These are phyloP conservation scores for Microplitis demolitor DNA, from an alignment of 1,140 invertebrate species.

Conservation along the genomic window DNA sequence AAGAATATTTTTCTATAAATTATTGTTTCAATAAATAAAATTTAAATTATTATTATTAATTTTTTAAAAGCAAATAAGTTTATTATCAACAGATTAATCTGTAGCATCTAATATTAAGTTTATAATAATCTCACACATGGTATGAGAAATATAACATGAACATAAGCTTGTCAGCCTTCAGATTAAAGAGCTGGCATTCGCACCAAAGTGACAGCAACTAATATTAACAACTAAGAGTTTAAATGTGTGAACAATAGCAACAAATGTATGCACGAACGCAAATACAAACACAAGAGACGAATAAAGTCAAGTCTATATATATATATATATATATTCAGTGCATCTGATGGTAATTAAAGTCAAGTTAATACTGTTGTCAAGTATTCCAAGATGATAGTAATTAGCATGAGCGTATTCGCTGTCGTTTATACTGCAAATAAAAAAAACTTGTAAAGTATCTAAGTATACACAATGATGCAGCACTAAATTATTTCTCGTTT, in stretches of 20 bases:
- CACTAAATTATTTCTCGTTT: not conserved
- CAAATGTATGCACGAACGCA: not conserved
- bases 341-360: slow-evolving; percentile 38
- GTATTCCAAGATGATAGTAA: slow-evolving; percentile 32
- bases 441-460: slow-evolving; percentile 1
- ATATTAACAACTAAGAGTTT: no score
- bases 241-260: no score
- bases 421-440: slow-evolving; percentile 32
- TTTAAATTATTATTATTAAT: no score
- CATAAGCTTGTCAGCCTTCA: not conserved
- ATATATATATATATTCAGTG: not conserved
- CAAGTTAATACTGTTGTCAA: slow-evolving; percentile 40
- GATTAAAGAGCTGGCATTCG: not conserved
- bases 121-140: not conserved
- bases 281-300: not conserved
- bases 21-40: no score
- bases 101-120: no score
- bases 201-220: not conserved
- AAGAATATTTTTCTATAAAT: no score
- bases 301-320: slow-evolving; percentile 2
- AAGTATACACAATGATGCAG: not conserved
- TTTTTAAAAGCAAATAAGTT: no score
- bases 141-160: not conserved
- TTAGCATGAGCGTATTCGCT: slow-evolving; percentile 38
- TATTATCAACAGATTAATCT: no score